Evolutionary conservation across 1,140 invertebrate genomes (phyloP), one percentile per base, ranked within the genome.

Genomic region (Semibalanus balanoides): DNA sequence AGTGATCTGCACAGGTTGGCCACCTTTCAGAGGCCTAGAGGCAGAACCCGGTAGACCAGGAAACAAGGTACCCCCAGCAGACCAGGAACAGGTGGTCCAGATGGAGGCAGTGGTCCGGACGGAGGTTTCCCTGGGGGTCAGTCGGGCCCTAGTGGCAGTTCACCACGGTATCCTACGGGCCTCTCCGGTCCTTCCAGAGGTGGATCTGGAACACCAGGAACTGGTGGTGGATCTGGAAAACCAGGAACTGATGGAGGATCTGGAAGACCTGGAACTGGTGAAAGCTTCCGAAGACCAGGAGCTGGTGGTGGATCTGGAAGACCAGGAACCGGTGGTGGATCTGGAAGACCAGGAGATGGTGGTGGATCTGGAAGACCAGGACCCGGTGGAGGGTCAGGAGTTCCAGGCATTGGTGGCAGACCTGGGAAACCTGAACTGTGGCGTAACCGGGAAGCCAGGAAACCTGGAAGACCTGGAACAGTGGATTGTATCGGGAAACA

Each of bases 371-470:
- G 51, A 28, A 31, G n/a, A 30, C 40, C 72, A 5, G 74, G 69
- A 27, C 25, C 64, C 11, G 73, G 31, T 71, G 31, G 72, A 73
- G 78, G 76, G 72, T 7, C 35, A 7, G 35, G 35, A 40, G 17
- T 17, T 5, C 35, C 35, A 7, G 35, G 35, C 5, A 40, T 17
- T 40, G 35, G 35, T 40, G 35, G 35, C 35, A 17, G 76, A n/a
- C n/a, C 11, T 73, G 71, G 75, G 29, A 69, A 5, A 31, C 72
- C 31, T 73, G 30, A 30, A 40, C 35, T 40, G 27, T 27, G 30
- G 76, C n/a, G 74, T 76, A 64, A 51, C 75, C 7, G 75, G 73
- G 3, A 76, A 40, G 19, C 73, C 76, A 11, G 51, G 74, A n/a
- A n/a, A 64, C 43, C 75, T 19, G 75, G 73, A 3, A 76, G 30